A percentile compares a stretch with the other conserved stretches of the same genome.
Evolutionary conservation across 1,140 invertebrate genomes (phyloP).

Genomic region (Heliconius eleuchia): DNA sequence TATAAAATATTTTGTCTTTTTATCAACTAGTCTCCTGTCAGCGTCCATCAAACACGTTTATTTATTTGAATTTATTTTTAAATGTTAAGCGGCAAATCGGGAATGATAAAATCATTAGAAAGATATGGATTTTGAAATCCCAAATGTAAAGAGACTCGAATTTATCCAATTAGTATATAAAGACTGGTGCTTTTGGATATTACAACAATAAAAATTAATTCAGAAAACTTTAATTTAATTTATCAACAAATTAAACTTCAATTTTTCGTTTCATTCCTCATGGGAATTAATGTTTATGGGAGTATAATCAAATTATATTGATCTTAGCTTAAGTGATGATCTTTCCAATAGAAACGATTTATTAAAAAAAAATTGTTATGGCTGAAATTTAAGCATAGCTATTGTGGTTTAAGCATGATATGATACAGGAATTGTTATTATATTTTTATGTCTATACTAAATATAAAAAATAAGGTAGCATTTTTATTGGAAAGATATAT

Average conservation of each 20-base stretch:
- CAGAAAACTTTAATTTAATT: slow-evolving; percentile 43
- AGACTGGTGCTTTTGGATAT: slow-evolving; percentile 79
- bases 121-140: slow-evolving; percentile 17
- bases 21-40: slow-evolving; percentile 18
- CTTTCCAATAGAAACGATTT: slow-evolving; percentile 63
- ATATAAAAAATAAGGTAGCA: background rate
- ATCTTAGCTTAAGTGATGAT: slow-evolving; percentile 73
- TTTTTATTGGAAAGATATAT: slow-evolving; percentile 70
- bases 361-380: slow-evolving; percentile 3
- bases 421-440: background rate
- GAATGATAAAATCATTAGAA: slow-evolving; percentile 33
- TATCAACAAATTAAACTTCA: slow-evolving; percentile 51
- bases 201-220: slow-evolving; percentile 48
- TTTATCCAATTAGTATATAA: slow-evolving; percentile 36
- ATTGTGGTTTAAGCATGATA: background rate
- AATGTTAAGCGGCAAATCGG: slow-evolving; percentile 29
- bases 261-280: slow-evolving; percentile 81
- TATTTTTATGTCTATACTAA: background rate
- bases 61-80: slow-evolving; percentile 24
- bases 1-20: background rate
- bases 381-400: background rate
- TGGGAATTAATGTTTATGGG: slow-evolving; percentile 75
- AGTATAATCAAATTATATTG: slow-evolving; percentile 64
- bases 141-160: slow-evolving; percentile 31
- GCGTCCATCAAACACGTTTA: slow-evolving; percentile 36